phyloP scores from a whole-genome alignment of 2,797 vertebrate genomes.

The Neosalanx taihuensis region DNA sequence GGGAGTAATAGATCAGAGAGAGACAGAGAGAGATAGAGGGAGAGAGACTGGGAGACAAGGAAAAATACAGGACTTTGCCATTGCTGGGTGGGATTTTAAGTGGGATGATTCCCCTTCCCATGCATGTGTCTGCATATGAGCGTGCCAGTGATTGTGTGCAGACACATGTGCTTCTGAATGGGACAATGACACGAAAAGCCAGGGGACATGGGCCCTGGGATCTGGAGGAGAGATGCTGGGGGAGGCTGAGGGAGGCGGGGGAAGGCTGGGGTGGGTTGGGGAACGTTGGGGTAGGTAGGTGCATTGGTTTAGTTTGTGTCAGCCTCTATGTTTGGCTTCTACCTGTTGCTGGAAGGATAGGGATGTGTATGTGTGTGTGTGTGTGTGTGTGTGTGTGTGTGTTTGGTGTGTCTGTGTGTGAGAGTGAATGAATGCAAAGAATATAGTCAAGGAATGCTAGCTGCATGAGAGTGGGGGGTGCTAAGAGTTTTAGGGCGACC shows the following conservation, averaged over 20 bases:
- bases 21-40: neutral
- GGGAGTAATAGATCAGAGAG: no score
- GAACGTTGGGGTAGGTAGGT: neutral
- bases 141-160: neutral
- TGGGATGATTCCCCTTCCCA: no score
- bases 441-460: neutral
- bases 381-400: neutral
- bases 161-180: neutral
- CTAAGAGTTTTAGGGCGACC: neutral
- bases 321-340: neutral
- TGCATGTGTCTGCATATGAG: neutral
- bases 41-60: slow-evolving; percentile 7
- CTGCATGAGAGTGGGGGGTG: slow-evolving; percentile 4
- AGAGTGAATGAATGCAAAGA: neutral
- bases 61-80: slow-evolving; percentile 62
- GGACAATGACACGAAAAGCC: neutral
- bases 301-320: neutral
- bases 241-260: no score
- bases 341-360: neutral
- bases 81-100: slow-evolving; percentile 26
- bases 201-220: no score
- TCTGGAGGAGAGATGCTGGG: no score
- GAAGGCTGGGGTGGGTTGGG: no score
- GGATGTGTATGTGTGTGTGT: slow-evolving; percentile 7
- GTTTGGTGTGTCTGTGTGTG: slow-evolving; percentile 6